Base-by-base conservation (phyloP, 37 sponge, comb jelly and placozoan genomes). In the Sycon ciliatum region DNA sequence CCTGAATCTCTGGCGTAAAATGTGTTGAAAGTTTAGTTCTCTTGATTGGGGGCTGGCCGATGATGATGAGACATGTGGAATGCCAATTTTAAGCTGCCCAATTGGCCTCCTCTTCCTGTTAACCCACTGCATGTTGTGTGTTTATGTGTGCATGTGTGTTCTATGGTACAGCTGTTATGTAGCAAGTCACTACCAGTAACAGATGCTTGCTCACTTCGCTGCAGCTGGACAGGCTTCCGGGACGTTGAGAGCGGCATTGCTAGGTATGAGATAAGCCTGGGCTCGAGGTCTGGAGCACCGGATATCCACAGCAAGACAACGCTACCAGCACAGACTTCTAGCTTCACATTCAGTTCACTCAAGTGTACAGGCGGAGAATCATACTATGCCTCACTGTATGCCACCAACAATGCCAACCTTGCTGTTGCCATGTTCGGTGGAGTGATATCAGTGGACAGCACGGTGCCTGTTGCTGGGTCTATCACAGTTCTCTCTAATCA, bases 241-340 rank as follows among this genome's bases (percentile, higher is more conserved):
- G 90, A 89, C 30, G 57, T 65, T 32, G 73, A 89, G 36, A 80
- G 81, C 29, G 68, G 65, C 3, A 68, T 89, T 11, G 11, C 22
- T 55, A 60, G 63, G 27, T 80, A 74, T 67, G 39, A 68, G 3
- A 29, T 89, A 27, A 38, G 80, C 35, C 82, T 89, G 61, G 83
- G 85, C 33, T 69, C 68, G 23, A 57, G 57, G 27, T 69, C 71
- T 3, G 67, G 61, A 29, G 80, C 77, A 56, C 76, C 55, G 37
- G 78, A 77, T 2, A 36, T 73, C 16, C 49, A 79, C 36, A 53
- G 56, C 18, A 6, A 64, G 34, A 70, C 56, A 5, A 18, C 52
- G 1, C 20, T 88, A 34, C 60, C 78, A n/a, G 71, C 70, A 0
- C 65, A 56, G 26, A 29, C 64, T 1, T 32, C 32, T 55, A 23